phyloP scores from a whole-genome alignment of 2,113 vertebrate genomes.

The Xyrauchen texanus region DNA sequence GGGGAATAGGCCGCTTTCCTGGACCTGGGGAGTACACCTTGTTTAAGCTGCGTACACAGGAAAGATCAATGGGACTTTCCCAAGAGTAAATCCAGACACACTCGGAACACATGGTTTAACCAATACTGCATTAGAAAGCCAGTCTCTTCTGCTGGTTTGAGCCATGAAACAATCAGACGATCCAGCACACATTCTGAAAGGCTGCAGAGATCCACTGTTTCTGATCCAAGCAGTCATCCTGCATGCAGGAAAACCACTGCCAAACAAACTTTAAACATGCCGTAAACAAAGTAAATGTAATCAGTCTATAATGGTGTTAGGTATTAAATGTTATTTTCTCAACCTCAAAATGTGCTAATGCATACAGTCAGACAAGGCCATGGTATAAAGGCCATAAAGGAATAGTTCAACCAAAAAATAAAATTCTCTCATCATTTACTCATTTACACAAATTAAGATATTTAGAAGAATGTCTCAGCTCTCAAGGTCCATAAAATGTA shows the following conservation, averaged over 20 bases:
- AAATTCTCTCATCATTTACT: no score
- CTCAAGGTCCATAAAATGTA: no score
- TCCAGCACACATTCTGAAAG: constrained; percentile 29
- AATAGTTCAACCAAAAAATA: no score
- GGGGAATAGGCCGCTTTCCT: constrained; percentile 52
- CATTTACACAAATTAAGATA: no score
- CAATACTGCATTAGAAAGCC: background rate
- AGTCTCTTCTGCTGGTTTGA: constrained; percentile 7
- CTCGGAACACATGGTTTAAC: constrained; percentile 20
- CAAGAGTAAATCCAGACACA: constrained; percentile 33
- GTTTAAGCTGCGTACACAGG: constrained; percentile 58
- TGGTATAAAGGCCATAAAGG: no score
- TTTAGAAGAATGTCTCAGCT: no score
- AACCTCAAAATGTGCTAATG: constrained; percentile 1
- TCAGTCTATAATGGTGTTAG: background rate
- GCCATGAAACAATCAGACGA: background rate
- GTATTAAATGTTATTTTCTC: constrained; percentile 8
- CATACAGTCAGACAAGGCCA: constrained; percentile 11
- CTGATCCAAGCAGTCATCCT: background rate
- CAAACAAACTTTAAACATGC: background rate
- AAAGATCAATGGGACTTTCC: constrained; percentile 57
- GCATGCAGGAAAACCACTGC: constrained; percentile 4
- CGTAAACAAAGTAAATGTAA: background rate
- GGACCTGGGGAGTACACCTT: constrained; percentile 56
- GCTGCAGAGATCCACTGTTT: constrained; percentile 3